Percentiles rank a stretch among this genome's conserved stretches.
Evolutionary conservation across 2,888 invertebrate genomes (phyloP).

Genomic region (Tipula vernalis): DNA sequence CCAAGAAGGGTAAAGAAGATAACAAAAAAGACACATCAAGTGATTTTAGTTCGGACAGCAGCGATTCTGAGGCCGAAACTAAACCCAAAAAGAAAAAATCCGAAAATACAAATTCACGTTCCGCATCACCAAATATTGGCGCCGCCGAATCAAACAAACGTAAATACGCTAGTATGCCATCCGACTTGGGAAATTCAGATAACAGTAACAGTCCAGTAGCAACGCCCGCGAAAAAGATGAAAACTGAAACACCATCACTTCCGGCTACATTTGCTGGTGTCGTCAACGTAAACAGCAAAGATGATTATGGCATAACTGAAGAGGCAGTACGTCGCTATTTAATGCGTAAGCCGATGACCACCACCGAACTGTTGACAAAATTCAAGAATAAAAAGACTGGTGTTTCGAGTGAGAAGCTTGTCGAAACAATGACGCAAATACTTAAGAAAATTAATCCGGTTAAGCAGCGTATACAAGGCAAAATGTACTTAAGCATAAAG

Average conservation of each 20-base stretch:
- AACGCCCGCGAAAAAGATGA: slow-evolving; percentile 32
- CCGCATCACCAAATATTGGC: slow-evolving; percentile 35
- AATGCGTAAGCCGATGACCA: slow-evolving; percentile 94
- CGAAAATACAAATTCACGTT: slow-evolving; percentile 29
- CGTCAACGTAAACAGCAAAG: slow-evolving; percentile 29
- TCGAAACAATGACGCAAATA: slow-evolving; percentile 88
- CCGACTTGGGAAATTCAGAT: slow-evolving; percentile 32
- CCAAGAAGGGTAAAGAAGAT: slow-evolving; percentile 47
- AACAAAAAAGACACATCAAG: slow-evolving; percentile 55
- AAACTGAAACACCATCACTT: slow-evolving; percentile 29
- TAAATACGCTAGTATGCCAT: slow-evolving; percentile 29
- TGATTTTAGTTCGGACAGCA: slow-evolving; percentile 57
- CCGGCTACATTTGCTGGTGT: slow-evolving; percentile 34
- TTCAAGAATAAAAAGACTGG: slow-evolving; percentile 91
- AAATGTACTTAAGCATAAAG: slow-evolving; percentile 88
- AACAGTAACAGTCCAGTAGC: slow-evolving; percentile 33
- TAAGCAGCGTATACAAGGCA: slow-evolving; percentile 81
- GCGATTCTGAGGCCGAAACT: slow-evolving; percentile 56
- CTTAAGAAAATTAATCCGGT: slow-evolving; percentile 89
- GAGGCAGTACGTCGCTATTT: slow-evolving; percentile 90
- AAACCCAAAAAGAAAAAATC: slow-evolving; percentile 40
- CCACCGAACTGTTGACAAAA: slow-evolving; percentile 88
- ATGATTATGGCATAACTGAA: slow-evolving; percentile 81
- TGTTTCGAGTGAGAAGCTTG: slow-evolving; percentile 78
- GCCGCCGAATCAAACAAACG: slow-evolving; percentile 26